phyloP scores from a whole-genome alignment of 2,888 invertebrate species.

The Heliconius aoede region DNA sequence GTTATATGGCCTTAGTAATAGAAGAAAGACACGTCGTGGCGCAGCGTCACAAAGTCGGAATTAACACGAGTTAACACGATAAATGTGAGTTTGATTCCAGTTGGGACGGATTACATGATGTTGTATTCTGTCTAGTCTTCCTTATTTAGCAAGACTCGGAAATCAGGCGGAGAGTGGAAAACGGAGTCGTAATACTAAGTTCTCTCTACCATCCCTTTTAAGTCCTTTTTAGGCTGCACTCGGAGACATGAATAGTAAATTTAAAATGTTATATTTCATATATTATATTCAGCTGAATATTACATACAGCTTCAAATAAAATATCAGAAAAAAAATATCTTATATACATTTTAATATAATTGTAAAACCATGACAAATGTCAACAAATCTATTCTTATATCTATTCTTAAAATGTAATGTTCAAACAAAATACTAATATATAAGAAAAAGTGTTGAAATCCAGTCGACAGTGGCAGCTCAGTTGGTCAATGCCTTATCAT shows the following conservation, averaged over 20 bases:
- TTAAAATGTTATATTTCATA: too few relatives aligned
- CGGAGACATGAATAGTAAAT: too few relatives aligned
- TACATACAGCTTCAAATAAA: too few relatives aligned
- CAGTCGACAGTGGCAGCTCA: conserved; percentile 38
- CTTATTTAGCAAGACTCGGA: background rate
- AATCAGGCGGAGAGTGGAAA: background rate
- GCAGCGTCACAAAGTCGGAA: background rate
- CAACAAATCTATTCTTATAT: too few relatives aligned
- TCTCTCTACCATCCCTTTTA: background rate
- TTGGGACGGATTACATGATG: background rate
- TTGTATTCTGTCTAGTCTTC: too few relatives aligned
- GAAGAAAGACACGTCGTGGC: background rate
- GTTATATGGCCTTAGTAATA: background rate
- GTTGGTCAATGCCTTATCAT: conserved; percentile 51
- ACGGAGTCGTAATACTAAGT: background rate
- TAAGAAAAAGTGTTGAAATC: conserved; percentile 25
- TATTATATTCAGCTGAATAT: too few relatives aligned
- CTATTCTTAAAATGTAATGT: background rate
- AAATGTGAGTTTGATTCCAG: too few relatives aligned
- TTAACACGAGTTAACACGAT: too few relatives aligned
- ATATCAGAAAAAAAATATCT: too few relatives aligned
- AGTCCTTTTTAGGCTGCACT: too few relatives aligned
- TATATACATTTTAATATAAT: too few relatives aligned
- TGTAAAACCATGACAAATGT: background rate
- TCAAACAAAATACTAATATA: background rate